A percentile compares a stretch with the other conserved stretches of the same genome.
Conservation (phyloP, 2,888 invertebrate genomes). For the Deilephila elpenor region DNA sequence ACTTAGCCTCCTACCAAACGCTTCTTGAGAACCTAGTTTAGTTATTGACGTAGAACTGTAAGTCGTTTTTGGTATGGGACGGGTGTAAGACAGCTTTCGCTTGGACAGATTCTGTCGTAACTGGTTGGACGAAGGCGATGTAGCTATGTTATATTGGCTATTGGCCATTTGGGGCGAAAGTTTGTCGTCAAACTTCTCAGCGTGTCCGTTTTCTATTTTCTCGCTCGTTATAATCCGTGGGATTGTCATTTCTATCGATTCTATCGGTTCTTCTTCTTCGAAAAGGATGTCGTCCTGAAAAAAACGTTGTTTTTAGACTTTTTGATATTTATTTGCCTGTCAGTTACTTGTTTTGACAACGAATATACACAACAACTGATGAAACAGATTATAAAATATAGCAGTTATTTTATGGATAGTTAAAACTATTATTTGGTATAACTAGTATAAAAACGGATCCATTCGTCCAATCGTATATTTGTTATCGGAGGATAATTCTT, state of each 20-base stretch:
- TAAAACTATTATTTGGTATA: not conserved
- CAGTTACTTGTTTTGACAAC: not conserved
- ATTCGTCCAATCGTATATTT: too few species aligned
- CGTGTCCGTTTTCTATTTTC: constrained; percentile 48
- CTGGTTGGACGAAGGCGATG: constrained; percentile 55
- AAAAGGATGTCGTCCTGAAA: constrained; percentile 76
- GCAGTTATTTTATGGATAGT: not conserved
- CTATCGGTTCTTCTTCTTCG: constrained; percentile 74
- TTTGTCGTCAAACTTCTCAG: constrained; percentile 46
- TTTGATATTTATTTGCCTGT: not conserved
- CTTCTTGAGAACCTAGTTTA: constrained; percentile 71
- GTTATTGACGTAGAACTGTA: constrained; percentile 86
- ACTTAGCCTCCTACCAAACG: constrained; percentile 66
- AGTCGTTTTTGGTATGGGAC: constrained; percentile 64
- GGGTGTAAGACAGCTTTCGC: constrained; percentile 67
- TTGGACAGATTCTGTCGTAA: constrained; percentile 67
- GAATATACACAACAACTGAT: not conserved
- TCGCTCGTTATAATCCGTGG: constrained; percentile 38
- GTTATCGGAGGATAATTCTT: too few species aligned
- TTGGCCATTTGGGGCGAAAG: constrained; percentile 50
- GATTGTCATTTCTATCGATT: constrained; percentile 51
- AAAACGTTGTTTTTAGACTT: constrained; percentile 26
- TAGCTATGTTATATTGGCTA: constrained; percentile 51
- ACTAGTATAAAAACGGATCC: not conserved
- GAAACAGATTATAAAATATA: constrained; percentile 11